Percentiles rank a stretch among this genome's conserved stretches.
phyloP scores from a whole-genome alignment of 2,888 invertebrate species.

The Hydriomena furcata region DNA sequence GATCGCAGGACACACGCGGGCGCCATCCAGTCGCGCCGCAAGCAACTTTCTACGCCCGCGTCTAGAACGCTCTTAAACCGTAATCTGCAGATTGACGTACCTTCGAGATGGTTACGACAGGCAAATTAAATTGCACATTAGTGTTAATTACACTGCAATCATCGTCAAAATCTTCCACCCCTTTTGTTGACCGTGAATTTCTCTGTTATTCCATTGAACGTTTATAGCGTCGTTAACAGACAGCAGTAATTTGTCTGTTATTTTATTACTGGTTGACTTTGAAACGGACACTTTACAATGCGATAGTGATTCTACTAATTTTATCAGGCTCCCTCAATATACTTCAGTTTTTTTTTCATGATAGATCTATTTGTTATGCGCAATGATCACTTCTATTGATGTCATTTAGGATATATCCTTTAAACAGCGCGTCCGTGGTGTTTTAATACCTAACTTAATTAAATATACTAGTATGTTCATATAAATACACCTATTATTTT shows the following conservation, averaged over 20 bases:
- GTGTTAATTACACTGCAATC: constrained; percentile 59
- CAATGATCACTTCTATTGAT: no score
- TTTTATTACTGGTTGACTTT: constrained; percentile 3
- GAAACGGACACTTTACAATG: not conserved
- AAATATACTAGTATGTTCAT: no score
- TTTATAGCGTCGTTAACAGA: constrained; percentile 14
- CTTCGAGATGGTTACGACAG: constrained; percentile 73
- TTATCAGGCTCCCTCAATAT: not conserved
- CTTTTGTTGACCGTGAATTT: constrained; percentile 43
- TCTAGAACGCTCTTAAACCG: constrained; percentile 80
- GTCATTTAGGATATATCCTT: no score
- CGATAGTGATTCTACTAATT: not conserved
- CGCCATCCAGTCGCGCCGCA: constrained; percentile 80
- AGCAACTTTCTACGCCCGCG: constrained; percentile 81
- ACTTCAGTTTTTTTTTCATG: not conserved
- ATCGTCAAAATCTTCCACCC: constrained; percentile 45
- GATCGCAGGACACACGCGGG: constrained; percentile 78
- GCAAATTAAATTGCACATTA: constrained; percentile 75
- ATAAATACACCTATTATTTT: no score
- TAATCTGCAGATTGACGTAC: constrained; percentile 81
- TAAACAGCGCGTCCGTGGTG: no score
- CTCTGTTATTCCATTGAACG: constrained; percentile 20
- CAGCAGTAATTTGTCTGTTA: constrained; percentile 9
- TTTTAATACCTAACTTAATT: no score
- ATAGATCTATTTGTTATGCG: not conserved